phyloP scores from a whole-genome alignment of 2,797 vertebrate species.

The Distichodus sexfasciatus region DNA sequence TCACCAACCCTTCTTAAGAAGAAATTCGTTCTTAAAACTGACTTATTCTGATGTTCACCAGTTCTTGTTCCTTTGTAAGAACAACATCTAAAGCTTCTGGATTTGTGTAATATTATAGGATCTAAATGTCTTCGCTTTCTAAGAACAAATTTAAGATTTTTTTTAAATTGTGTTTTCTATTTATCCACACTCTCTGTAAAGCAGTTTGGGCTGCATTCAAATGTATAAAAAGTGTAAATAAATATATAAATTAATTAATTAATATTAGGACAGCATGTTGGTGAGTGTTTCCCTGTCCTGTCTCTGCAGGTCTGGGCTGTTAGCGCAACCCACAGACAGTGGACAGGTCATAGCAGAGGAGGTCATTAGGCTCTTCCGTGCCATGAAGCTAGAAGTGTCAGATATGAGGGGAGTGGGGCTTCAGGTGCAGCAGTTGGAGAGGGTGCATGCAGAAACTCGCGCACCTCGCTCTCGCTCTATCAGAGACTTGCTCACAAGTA shows the following conservation, averaged over 20 bases:
- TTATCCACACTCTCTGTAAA: too few species aligned
- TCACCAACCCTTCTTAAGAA: too few species aligned
- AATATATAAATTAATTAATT: too few species aligned
- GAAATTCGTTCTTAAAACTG: too few species aligned
- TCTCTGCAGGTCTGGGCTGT: constrained; percentile 69
- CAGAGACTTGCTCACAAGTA: constrained; percentile 81
- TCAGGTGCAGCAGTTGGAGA: constrained; percentile 88
- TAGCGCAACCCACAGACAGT: constrained; percentile 87
- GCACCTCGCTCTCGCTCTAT: constrained; percentile 75
- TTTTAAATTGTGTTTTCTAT: too few species aligned
- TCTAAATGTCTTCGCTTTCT: too few species aligned
- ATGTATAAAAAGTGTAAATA: too few species aligned
- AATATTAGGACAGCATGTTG: too few species aligned
- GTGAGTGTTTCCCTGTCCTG: not conserved
- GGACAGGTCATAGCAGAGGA: constrained; percentile 86
- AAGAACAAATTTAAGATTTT: too few species aligned
- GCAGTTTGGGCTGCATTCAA: too few species aligned
- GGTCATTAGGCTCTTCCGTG: constrained; percentile 87
- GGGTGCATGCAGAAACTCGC: constrained; percentile 62
- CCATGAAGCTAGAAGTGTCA: constrained; percentile 88
- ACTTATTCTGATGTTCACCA: not conserved
- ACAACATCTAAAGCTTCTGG: too few species aligned
- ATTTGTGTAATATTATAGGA: too few species aligned
- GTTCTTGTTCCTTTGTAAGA: not conserved
- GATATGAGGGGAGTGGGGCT: constrained; percentile 96